phyloP scores from a whole-genome alignment of 2,888 invertebrate species.

The Ennomos fuscantarius region DNA sequence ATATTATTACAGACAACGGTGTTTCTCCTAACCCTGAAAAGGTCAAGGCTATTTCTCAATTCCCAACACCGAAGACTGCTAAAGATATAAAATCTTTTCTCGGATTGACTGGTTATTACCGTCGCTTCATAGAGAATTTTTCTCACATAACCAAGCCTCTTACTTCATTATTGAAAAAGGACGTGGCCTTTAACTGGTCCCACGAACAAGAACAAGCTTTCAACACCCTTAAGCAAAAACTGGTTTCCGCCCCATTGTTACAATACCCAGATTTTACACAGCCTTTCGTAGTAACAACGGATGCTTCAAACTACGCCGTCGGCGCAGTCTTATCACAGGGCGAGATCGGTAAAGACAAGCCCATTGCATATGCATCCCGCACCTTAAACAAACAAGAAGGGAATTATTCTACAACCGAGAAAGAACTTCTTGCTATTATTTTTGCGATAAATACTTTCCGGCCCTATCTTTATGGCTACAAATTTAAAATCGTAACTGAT shows the following conservation, averaged over 20 bases:
- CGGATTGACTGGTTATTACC: constrained; percentile 1
- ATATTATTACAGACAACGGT: no score
- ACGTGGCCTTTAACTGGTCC: no score
- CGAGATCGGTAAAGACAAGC: not conserved
- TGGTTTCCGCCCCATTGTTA: no score
- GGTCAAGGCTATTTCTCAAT: not conserved
- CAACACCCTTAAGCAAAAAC: no score
- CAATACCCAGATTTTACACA: no score
- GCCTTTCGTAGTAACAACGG: no score
- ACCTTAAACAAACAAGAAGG: constrained; percentile 7
- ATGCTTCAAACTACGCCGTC: no score
- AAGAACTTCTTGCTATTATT: not conserved
- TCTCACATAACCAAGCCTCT: not conserved
- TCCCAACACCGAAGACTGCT: constrained; percentile 1
- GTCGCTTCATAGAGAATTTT: constrained; percentile 3
- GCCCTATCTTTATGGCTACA: not conserved
- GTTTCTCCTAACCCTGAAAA: no score
- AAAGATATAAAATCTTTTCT: constrained; percentile 9
- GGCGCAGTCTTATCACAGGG: no score
- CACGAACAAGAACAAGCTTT: no score
- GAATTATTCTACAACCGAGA: constrained; percentile 10
- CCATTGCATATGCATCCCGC: constrained; percentile 1
- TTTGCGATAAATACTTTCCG: constrained; percentile 1
- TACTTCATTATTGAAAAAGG: no score
- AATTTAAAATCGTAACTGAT: constrained; percentile 18